These are phyloP conservation scores for Subacronicta megacephala DNA, from an alignment of 2,888 invertebrate species.

Conservation along the genomic window DNA sequence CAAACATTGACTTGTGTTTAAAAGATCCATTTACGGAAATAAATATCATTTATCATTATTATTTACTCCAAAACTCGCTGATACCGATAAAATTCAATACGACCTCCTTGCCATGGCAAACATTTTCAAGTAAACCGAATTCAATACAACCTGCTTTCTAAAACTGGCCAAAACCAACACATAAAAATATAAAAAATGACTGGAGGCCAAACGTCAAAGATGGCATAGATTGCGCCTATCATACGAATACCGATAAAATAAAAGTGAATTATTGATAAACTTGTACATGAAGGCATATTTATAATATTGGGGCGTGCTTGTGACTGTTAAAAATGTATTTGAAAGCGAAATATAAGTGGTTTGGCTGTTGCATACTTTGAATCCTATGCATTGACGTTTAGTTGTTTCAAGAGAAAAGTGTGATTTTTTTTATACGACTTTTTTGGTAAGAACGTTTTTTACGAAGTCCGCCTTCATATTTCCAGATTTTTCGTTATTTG, in stretches of 20 bases:
- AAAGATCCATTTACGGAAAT: too few species aligned
- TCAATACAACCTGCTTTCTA: conserved; percentile 25
- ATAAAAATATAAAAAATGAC: conserved; percentile 43
- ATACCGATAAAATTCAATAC: neutral
- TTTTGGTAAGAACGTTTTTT: conserved; percentile 43
- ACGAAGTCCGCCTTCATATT: conserved; percentile 5
- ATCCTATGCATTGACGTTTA: conserved; percentile 43
- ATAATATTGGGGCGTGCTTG: conserved; percentile 27
- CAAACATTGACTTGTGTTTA: too few species aligned
- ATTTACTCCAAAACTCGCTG: too few species aligned
- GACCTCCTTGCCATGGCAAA: neutral
- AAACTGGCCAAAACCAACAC: conserved; percentile 38
- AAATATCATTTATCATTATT: too few species aligned
- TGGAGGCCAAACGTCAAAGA: conserved; percentile 42
- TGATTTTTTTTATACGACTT: conserved; percentile 39
- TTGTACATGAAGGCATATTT: conserved; percentile 43
- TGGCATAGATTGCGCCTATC: conserved; percentile 33
- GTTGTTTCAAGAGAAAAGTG: conserved; percentile 34
- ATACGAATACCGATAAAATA: conserved; percentile 43
- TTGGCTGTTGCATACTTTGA: conserved; percentile 39
- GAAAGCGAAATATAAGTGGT: conserved; percentile 43
- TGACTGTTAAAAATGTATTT: conserved; percentile 40
- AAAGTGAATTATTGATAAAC: conserved; percentile 36
- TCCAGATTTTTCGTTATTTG: conserved; percentile 8
- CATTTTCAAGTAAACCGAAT: conserved; percentile 6